Evolutionary conservation across 2,797 vertebrate genomes (phyloP).

Genomic region (Leptoclinus maculatus): DNA sequence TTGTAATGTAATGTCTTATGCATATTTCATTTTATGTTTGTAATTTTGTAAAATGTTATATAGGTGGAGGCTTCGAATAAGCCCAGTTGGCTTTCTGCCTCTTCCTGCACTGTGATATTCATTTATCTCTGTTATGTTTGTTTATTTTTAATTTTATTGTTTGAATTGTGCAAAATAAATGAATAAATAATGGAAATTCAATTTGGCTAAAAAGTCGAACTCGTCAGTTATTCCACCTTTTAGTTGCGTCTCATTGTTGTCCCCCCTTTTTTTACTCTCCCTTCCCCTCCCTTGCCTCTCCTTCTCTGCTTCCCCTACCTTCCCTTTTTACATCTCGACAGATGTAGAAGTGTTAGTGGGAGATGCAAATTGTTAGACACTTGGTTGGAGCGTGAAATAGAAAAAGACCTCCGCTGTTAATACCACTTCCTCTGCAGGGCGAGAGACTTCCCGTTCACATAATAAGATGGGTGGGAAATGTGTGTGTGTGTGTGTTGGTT

Average conservation of each 20-base stretch:
- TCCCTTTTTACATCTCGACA: slow-evolving; percentile 53
- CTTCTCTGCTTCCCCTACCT: slow-evolving; percentile 6
- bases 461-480: slow-evolving; percentile 25
- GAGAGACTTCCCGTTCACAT: slow-evolving; percentile 58
- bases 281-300: background rate
- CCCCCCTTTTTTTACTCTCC: background rate
- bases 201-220: slow-evolving; percentile 1
- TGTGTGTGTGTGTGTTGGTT: slow-evolving; percentile 17
- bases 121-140: no score
- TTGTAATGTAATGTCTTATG: no score
- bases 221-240: slow-evolving; percentile 5
- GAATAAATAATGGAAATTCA: background rate
- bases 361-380: slow-evolving; percentile 79
- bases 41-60: no score
- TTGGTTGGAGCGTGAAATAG: slow-evolving; percentile 84
- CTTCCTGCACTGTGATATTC: no score
- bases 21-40: no score
- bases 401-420: slow-evolving; percentile 73
- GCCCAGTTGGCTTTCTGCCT: no score
- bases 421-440: slow-evolving; percentile 64
- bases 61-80: no score
- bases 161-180: no score
- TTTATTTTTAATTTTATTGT: no score
- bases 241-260: slow-evolving; percentile 15
- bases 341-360: slow-evolving; percentile 65